A percentile compares a stretch with the other conserved stretches of the same genome.
Evolutionary conservation across 2,113 vertebrate genomes (phyloP).

Genomic region (Amphiprion percula): DNA sequence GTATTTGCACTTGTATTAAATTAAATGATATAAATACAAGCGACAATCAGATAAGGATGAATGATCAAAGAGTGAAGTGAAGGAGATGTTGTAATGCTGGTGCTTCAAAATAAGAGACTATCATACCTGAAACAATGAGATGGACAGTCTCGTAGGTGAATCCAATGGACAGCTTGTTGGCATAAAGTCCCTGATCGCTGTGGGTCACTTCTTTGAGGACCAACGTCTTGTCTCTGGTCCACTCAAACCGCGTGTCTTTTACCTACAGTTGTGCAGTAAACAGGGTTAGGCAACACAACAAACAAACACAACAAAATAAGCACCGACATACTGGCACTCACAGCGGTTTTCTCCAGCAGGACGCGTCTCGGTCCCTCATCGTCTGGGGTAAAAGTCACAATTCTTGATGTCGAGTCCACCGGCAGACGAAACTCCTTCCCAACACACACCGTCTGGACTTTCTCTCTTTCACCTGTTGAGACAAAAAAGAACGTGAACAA

Average conservation of each 20-base stretch:
- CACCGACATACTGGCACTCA: conserved; percentile 42
- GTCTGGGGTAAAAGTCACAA: conserved; percentile 73
- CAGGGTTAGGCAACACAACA: neutral
- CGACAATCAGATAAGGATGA: neutral
- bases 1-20: no score
- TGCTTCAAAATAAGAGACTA: neutral
- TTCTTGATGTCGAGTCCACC: conserved; percentile 74
- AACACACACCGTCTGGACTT: conserved; percentile 67
- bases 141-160: conserved; percentile 80
- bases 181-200: conserved; percentile 86
- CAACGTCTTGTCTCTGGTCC: conserved; percentile 78
- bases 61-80: neutral
- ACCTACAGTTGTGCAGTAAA: conserved; percentile 65
- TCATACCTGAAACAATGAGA: conserved; percentile 77
- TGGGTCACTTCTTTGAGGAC: conserved; percentile 76
- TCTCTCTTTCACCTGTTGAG: conserved; percentile 70
- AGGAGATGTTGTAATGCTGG: neutral
- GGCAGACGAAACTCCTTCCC: conserved; percentile 79
- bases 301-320: neutral
- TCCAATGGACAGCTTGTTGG: conserved; percentile 81
- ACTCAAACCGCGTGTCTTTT: conserved; percentile 75
- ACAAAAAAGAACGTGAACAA: neutral
- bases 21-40: neutral
- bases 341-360: conserved; percentile 75
- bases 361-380: conserved; percentile 50